Evolutionary conservation across 2,113 vertebrate genomes (phyloP).

Genomic region (Neodontobutis hainanensis): DNA sequence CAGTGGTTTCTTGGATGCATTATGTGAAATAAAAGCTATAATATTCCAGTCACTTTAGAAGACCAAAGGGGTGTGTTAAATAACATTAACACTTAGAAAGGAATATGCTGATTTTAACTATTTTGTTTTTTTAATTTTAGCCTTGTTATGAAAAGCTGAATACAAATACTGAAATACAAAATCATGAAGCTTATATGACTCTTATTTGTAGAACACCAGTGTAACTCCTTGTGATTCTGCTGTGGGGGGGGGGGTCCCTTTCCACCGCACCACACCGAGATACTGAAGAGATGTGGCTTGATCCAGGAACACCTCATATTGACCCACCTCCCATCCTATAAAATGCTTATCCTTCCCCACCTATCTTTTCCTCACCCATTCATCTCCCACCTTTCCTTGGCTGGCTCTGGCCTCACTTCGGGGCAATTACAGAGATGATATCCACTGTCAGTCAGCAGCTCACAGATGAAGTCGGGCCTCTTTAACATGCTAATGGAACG

Average conservation of each 20-base stretch:
- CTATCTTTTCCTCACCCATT: constrained; percentile 24
- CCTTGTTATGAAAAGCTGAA: too few species aligned
- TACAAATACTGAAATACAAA: too few species aligned
- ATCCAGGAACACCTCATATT: constrained; percentile 31
- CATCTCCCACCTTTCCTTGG: constrained; percentile 20
- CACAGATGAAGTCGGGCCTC: constrained; percentile 75
- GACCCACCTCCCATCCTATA: constrained; percentile 24
- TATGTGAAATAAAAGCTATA: too few species aligned
- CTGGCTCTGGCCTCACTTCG: constrained; percentile 58
- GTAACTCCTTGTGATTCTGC: constrained; percentile 16
- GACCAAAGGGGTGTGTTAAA: too few species aligned
- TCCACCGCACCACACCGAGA: constrained; percentile 42
- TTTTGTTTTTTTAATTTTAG: too few species aligned
- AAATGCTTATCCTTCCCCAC: constrained; percentile 56
- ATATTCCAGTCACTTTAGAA: too few species aligned
- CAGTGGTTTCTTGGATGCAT: too few species aligned
- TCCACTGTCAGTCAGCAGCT: constrained; percentile 80
- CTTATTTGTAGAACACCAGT: too few species aligned
- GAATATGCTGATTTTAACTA: too few species aligned
- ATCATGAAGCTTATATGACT: too few species aligned
- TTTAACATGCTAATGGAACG: constrained; percentile 81
- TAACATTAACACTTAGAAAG: too few species aligned
- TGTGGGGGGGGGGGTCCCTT: constrained; percentile 42
- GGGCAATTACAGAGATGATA: constrained; percentile 82
- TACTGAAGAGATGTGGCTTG: constrained; percentile 34